Percentiles rank a stretch among this genome's conserved stretches.
Evolutionary conservation across 2,113 vertebrate species (phyloP).

Genomic region (Neolamprologus cancellatus): DNA sequence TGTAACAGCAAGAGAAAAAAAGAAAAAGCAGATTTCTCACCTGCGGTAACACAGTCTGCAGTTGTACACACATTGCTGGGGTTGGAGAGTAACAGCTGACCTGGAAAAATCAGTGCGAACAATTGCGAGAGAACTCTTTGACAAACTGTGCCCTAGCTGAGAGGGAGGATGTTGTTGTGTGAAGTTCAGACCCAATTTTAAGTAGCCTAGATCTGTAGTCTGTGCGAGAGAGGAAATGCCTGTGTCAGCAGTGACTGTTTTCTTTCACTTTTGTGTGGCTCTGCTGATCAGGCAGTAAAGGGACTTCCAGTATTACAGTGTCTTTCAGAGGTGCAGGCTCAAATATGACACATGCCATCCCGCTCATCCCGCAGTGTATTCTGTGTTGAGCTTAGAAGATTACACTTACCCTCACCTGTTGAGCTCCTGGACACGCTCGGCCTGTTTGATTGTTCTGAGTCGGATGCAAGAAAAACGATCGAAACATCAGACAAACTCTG

Average conservation of each 20-base stretch:
- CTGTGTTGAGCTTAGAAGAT: not conserved
- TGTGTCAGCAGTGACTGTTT: conserved; percentile 34
- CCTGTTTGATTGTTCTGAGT: conserved; percentile 57
- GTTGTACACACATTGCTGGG: conserved; percentile 72
- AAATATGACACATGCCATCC: not conserved
- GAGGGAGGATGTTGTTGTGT: not conserved
- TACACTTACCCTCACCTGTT: conserved; percentile 44
- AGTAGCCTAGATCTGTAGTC: not conserved
- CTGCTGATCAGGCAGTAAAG: conserved; percentile 42
- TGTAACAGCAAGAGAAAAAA: not conserved
- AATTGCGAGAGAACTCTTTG: not conserved
- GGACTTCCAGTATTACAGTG: conserved; percentile 15
- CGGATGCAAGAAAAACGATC: not conserved
- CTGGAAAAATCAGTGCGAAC: conserved; percentile 59
- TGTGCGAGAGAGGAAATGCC: not conserved
- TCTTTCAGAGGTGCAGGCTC: not conserved
- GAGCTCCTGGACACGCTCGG: conserved; percentile 49
- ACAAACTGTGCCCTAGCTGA: not conserved
- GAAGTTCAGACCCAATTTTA: not conserved
- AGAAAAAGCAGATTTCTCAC: conserved; percentile 57
- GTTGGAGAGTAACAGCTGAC: conserved; percentile 36
- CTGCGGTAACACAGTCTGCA: conserved; percentile 86
- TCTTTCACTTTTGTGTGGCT: conserved; percentile 40
- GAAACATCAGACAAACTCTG: not conserved
- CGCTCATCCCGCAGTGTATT: not conserved